phyloP scores from a whole-genome alignment of 2,888 invertebrate genomes.

The Leucophora obtusa region DNA sequence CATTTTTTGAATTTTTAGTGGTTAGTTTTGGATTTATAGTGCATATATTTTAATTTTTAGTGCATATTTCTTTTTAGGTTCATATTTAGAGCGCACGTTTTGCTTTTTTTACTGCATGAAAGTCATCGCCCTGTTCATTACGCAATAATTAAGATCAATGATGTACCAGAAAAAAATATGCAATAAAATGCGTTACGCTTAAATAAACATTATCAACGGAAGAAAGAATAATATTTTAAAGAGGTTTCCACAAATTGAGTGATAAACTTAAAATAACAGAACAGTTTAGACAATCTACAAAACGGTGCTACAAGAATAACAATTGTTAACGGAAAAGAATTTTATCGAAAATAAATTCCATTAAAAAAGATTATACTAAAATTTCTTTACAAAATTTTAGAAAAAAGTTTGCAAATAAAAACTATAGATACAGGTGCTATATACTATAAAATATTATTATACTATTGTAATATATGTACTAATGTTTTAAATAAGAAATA shows the following conservation, averaged over 20 bases:
- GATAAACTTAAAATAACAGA: constrained; percentile 38
- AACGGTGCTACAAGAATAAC: constrained; percentile 22
- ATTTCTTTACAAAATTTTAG: not conserved
- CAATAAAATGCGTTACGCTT: constrained; percentile 51
- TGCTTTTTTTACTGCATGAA: too few relatives aligned
- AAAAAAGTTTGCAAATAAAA: constrained; percentile 15
- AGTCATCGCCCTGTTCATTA: too few relatives aligned
- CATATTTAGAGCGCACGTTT: too few relatives aligned
- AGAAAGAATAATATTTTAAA: constrained; percentile 4
- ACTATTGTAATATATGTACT: too few relatives aligned
- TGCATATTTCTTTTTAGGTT: too few relatives aligned
- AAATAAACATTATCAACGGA: constrained; percentile 42
- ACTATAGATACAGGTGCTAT: constrained; percentile 12
- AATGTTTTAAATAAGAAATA: not conserved
- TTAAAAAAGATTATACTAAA: constrained; percentile 4
- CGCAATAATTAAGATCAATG: constrained; percentile 32
- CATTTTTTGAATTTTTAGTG: too few relatives aligned
- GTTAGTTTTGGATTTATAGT: too few relatives aligned
- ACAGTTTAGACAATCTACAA: constrained; percentile 32
- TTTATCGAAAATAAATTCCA: constrained; percentile 11
- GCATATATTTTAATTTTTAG: too few relatives aligned
- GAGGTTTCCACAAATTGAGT: constrained; percentile 25
- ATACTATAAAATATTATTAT: not conserved
- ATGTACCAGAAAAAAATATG: constrained; percentile 23
- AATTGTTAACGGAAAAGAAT: constrained; percentile 12